phyloP scores from a whole-genome alignment of 2,888 invertebrate genomes.

The Xylophagus ater region DNA sequence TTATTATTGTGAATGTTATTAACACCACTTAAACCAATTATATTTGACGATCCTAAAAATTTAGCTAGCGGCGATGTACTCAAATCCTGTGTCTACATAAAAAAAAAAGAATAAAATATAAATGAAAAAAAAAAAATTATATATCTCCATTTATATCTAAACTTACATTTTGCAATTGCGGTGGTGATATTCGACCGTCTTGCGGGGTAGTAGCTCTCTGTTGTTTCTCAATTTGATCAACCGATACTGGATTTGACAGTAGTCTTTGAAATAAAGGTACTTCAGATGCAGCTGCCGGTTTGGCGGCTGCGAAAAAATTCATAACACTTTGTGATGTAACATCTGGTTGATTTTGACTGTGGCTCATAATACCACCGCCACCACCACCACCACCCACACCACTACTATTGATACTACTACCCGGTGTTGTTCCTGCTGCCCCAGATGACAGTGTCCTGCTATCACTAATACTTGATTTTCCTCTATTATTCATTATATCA shows the following conservation, averaged over 20 bases:
- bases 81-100: constrained; percentile 28
- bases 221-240: constrained; percentile 83
- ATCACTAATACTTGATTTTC: neutral
- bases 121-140: no score
- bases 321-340: constrained; percentile 73
- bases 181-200: constrained; percentile 35
- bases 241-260: constrained; percentile 57
- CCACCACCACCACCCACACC: constrained; percentile 22
- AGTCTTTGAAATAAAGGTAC: constrained; percentile 60
- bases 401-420: constrained; percentile 22
- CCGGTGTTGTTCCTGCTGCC: constrained; percentile 6
- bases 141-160: no score
- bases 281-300: constrained; percentile 44
- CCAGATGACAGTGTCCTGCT: constrained; percentile 11
- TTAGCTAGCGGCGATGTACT: constrained; percentile 46
- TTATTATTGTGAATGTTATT: no score
- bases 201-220: constrained; percentile 68
- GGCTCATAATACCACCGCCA: neutral
- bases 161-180: constrained; percentile 22
- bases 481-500: constrained; percentile 11
- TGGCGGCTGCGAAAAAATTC: constrained; percentile 65
- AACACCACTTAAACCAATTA: no score
- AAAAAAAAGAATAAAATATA: neutral
- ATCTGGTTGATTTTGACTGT: constrained; percentile 40
- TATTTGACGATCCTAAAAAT: constrained; percentile 44